These are phyloP conservation scores for Habrosyne pyritoides DNA, from an alignment of 2,888 invertebrate species.

Conservation along the genomic window DNA sequence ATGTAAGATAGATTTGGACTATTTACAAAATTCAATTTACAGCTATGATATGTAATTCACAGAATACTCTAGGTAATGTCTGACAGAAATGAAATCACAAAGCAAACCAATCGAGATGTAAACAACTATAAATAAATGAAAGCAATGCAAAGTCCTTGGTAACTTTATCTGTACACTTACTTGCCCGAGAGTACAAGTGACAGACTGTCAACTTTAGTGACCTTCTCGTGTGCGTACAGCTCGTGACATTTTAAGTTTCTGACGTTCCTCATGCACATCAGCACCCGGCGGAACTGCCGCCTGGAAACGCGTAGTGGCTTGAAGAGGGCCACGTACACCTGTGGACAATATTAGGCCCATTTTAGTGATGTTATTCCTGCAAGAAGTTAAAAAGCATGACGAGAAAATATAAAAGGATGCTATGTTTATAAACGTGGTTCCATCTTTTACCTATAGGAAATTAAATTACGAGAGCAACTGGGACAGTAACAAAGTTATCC, in stretches of 20 bases:
- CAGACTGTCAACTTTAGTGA: constrained; percentile 93
- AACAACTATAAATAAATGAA: neutral
- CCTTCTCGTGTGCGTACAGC: constrained; percentile 94
- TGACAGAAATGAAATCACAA: neutral
- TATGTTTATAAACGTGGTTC: too few relatives aligned
- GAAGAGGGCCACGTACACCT: constrained; percentile 92
- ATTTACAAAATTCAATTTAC: neutral
- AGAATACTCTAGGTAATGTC: neutral
- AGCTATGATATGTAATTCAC: neutral
- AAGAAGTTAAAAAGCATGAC: too few relatives aligned
- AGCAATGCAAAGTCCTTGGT: neutral
- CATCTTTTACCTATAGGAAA: too few relatives aligned
- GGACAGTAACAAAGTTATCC: too few relatives aligned
- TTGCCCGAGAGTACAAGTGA: constrained; percentile 94
- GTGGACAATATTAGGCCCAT: constrained; percentile 30
- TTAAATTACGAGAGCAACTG: too few relatives aligned
- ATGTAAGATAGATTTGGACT: too few relatives aligned
- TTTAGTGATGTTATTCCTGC: neutral
- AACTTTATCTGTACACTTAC: constrained; percentile 80
- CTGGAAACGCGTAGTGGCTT: constrained; percentile 91
- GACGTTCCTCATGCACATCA: constrained; percentile 92
- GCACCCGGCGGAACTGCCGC: constrained; percentile 91
- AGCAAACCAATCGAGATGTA: neutral
- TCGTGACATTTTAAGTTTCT: constrained; percentile 92
- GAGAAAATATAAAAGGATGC: too few relatives aligned